Percentiles rank a stretch among this genome's conserved stretches.
These are phyloP conservation scores for Euthynnus affinis DNA, from an alignment of 2,797 vertebrate species.

Conservation along the genomic window DNA sequence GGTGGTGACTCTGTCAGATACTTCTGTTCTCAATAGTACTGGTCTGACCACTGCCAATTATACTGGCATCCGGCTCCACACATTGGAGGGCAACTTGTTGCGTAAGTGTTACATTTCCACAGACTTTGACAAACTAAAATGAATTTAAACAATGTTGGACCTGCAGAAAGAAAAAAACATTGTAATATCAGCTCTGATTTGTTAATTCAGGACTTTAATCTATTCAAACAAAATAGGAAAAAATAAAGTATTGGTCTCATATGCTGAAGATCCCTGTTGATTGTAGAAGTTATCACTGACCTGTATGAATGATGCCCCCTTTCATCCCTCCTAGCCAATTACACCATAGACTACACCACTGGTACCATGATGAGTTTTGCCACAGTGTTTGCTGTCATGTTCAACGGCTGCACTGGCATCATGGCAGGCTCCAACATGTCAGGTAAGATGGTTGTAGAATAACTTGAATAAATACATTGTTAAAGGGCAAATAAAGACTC, in stretches of 20 bases:
- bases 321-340: conserved; percentile 75
- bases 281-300: conserved; percentile 1
- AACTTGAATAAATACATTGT: conserved; percentile 13
- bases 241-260: not conserved
- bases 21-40: conserved; percentile 60
- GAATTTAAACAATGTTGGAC: not conserved
- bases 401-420: conserved; percentile 91
- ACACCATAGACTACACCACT: conserved; percentile 89
- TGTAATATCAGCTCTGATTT: not conserved
- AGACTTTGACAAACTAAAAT: conserved; percentile 3
- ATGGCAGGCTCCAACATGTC: conserved; percentile 93
- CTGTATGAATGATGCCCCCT: not conserved
- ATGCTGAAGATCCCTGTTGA: not conserved
- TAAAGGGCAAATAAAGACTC: not conserved
- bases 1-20: conserved; percentile 69
- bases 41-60: conserved; percentile 78
- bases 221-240: not conserved
- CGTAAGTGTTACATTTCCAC: conserved; percentile 69
- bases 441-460: conserved; percentile 68
- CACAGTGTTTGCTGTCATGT: conserved; percentile 89
- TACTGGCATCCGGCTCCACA: conserved; percentile 78
- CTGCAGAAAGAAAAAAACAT: not conserved
- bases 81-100: conserved; percentile 81
- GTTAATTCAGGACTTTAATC: not conserved
- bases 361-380: conserved; percentile 87